phyloP scores from a whole-genome alignment of 35 echinoderm and acorn worm genomes.

The Chiridota heheva region DNA sequence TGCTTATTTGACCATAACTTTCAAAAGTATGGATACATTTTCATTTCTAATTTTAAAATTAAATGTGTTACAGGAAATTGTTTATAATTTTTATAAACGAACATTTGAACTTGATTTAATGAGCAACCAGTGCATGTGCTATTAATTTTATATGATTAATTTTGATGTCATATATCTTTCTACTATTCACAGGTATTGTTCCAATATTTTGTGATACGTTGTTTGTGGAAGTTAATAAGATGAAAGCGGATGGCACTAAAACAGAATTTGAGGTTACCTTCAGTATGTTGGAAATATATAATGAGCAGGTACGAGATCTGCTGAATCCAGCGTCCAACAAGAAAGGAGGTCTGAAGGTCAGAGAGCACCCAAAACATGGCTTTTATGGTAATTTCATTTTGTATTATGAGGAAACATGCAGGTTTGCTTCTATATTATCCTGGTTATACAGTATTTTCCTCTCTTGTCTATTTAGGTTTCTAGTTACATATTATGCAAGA shows the following conservation, averaged over 20 bases:
- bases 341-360: constrained; percentile 80
- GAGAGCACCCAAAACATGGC: constrained; percentile 93
- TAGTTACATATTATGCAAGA: too few relatives aligned
- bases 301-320: constrained; percentile 89
- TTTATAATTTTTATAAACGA: too few relatives aligned
- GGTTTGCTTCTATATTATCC: too few relatives aligned
- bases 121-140: too few relatives aligned
- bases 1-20: too few relatives aligned
- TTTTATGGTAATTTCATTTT: constrained; percentile 79
- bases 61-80: too few relatives aligned
- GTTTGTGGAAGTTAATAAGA: constrained; percentile 75
- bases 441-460: too few relatives aligned
- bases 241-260: constrained; percentile 68
- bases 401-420: too few relatives aligned
- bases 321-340: constrained; percentile 79
- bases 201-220: constrained; percentile 93
- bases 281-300: constrained; percentile 99
- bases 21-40: too few relatives aligned
- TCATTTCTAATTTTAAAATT: too few relatives aligned
- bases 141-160: background rate
- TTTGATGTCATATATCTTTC: background rate
- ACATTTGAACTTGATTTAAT: too few relatives aligned
- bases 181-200: constrained; percentile 66
- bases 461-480: too few relatives aligned
- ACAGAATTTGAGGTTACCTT: constrained; percentile 92